Evolutionary conservation across 2,888 invertebrate genomes (phyloP), one percentile per base, ranked within the genome.

Genomic region (Drosophila glabriapex): DNA sequence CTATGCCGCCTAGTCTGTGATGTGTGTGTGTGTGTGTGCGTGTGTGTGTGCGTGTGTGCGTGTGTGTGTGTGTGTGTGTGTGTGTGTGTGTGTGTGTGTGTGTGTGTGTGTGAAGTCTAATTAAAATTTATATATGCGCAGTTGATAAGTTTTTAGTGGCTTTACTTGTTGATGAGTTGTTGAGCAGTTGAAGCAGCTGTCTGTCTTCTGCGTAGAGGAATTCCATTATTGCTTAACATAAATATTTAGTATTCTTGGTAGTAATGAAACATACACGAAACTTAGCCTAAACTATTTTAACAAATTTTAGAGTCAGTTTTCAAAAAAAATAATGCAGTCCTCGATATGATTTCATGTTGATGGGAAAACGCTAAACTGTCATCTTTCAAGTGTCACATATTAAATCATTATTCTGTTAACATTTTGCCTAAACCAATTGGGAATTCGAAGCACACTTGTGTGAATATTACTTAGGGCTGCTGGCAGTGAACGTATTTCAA

Each of bases 91-190:
- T 31, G 29, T 29, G 19, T 54, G 41, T 37, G n/a, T 53, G 67
- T 66, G 64, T 62, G 67, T 68, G 61, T 68, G 61, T 59, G 41
- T 72, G 53, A 69, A 72, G 71, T 86, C 83, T 85, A 85, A 85
- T 85, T 85, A 85, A 85, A 89, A 87, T 85, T 84, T 89, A 87
- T 87, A 80, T 87, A 80, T 89, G 82, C 88, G 87, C 85, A 75
- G 82, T 80, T 80, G 85, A 73, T 85, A 85, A 87, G 87, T 89
- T 89, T 85, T 85, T 83, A 87, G 82, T 89, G 82, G 85, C 78
- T 89, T 80, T 78, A 75, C 73, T 82, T 71, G 71, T 77, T 73
- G 80, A 73, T 62, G 80, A 80, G 79, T 77, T 73, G 80, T 68
- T 52, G 77, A 80, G 79, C 33, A 29, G 61, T 56, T 62, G 46